These are phyloP conservation scores for Fregetta grallaria DNA, from an alignment of 2,113 vertebrate genomes.

Conservation along the genomic window DNA sequence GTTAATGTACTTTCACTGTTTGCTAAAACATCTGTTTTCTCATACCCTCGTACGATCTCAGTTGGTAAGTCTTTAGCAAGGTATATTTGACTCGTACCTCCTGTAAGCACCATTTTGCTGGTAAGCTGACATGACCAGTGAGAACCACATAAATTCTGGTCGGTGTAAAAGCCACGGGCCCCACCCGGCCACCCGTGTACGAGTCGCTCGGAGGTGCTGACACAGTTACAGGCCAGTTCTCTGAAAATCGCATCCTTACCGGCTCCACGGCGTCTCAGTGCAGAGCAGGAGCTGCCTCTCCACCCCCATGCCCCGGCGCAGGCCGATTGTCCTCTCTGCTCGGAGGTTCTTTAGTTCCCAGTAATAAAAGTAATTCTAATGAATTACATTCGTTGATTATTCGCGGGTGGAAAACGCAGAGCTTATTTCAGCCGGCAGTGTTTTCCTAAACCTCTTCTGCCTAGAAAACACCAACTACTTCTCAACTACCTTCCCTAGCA, in stretches of 20 bases:
- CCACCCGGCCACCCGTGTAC: fast-evolving
- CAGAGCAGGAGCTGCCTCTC: not conserved
- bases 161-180: not conserved
- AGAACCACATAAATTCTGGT: fast-evolving
- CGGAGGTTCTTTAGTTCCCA: not conserved
- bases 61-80: not conserved
- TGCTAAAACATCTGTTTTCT: not conserved
- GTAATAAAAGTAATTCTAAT: not conserved
- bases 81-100: not conserved
- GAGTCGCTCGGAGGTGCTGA: too few relatives aligned
- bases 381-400: too few relatives aligned
- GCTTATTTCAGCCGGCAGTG: not conserved
- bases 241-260: fast-evolving
- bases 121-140: not conserved
- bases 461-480: not conserved
- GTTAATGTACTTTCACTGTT: not conserved
- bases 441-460: too few relatives aligned
- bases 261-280: fast-evolving
- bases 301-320: fast-evolving
- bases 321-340: not conserved
- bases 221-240: fast-evolving
- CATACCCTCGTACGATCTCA: not conserved
- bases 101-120: not conserved
- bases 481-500: not conserved
- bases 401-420: not conserved